phyloP scores from a whole-genome alignment of 2,113 vertebrate genomes.

The Guaruba guarouba region DNA sequence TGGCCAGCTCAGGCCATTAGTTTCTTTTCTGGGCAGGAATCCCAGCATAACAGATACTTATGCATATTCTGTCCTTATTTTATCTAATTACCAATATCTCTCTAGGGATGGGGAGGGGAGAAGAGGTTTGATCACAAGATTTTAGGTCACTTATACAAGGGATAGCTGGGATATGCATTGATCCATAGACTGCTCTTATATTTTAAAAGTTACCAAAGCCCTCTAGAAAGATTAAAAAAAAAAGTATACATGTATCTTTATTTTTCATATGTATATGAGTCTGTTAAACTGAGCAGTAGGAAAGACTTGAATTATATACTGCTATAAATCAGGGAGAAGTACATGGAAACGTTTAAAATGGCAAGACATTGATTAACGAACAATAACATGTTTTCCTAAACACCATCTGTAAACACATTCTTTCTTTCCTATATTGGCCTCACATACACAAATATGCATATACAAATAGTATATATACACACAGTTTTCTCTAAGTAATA shows the following conservation, averaged over 20 bases:
- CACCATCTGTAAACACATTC: neutral
- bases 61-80: slow-evolving; percentile 78
- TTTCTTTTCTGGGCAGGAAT: slow-evolving; percentile 77
- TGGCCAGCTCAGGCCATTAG: slow-evolving; percentile 44
- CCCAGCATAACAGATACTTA: slow-evolving; percentile 78
- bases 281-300: neutral
- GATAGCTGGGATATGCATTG: slow-evolving; percentile 48
- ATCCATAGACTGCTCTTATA: slow-evolving; percentile 35
- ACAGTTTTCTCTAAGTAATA: neutral
- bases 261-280: slow-evolving; percentile 13
- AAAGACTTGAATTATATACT: neutral
- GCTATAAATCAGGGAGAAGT: slow-evolving; percentile 12
- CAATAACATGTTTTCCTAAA: neutral
- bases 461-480: neutral
- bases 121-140: slow-evolving; percentile 69
- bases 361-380: neutral
- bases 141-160: slow-evolving; percentile 73
- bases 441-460: neutral
- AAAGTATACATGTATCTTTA: neutral
- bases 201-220: slow-evolving; percentile 45
- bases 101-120: slow-evolving; percentile 61
- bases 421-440: neutral
- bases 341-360: slow-evolving; percentile 18
- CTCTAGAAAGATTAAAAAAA: neutral
- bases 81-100: slow-evolving; percentile 76